phyloP scores from a whole-genome alignment of 53 echinoderm and acorn worm genomes.

The Stichopus horrens region DNA sequence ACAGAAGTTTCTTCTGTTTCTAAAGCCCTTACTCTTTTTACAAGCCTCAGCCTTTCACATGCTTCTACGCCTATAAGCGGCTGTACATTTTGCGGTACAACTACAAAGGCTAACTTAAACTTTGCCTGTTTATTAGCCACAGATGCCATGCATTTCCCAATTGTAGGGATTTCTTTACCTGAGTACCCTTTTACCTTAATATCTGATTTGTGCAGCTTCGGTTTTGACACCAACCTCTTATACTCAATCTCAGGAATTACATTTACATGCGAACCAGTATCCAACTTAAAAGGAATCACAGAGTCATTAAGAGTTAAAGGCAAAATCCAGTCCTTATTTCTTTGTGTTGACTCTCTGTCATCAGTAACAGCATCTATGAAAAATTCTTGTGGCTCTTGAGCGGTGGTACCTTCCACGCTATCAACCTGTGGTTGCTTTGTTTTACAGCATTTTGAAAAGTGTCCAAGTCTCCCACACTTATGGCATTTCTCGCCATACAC shows the following conservation, averaged over 20 bases:
- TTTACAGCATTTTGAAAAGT: neutral
- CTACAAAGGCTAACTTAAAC: neutral
- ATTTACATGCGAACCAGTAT: neutral
- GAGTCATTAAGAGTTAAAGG: neutral
- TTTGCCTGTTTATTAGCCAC: neutral
- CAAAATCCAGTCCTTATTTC: neutral
- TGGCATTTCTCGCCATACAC: neutral
- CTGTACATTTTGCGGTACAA: constrained; percentile 4
- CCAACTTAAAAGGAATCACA: neutral
- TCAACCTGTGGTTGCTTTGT: neutral
- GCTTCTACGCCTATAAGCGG: neutral
- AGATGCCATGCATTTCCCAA: neutral
- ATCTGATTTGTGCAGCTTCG: neutral
- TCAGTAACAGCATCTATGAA: neutral
- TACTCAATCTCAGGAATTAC: neutral
- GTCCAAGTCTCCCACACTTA: neutral
- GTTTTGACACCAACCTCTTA: neutral
- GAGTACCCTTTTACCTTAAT: neutral
- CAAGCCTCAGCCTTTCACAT: neutral
- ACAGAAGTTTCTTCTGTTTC: neutral
- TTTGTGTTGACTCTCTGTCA: neutral
- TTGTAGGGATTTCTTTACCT: neutral
- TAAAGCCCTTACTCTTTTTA: neutral
- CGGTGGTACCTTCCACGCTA: neutral
- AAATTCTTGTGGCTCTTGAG: neutral